A percentile compares a stretch with the other conserved stretches of the same genome.
Evolutionary conservation across 2,797 vertebrate genomes (phyloP).

Genomic region (Enteromius treurensis): DNA sequence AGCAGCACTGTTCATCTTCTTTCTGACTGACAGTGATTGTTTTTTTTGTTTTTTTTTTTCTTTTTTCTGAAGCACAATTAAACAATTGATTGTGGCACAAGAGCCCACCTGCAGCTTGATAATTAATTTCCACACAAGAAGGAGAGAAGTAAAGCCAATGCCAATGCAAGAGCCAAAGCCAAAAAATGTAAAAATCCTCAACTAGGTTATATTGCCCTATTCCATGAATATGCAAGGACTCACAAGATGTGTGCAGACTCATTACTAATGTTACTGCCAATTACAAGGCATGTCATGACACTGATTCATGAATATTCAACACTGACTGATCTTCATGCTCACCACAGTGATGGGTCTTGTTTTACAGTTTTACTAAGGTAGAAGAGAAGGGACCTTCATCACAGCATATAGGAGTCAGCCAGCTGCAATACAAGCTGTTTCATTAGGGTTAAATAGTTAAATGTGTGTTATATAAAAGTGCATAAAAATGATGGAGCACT

Average conservation of each 20-base stretch:
- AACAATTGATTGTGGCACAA: conserved; percentile 80
- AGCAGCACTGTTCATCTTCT: conserved; percentile 67
- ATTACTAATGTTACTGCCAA: conserved; percentile 89
- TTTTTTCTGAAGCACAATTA: conserved; percentile 74
- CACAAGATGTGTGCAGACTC: conserved; percentile 79
- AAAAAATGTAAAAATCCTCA: conserved; percentile 54
- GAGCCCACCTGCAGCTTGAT: conserved; percentile 82
- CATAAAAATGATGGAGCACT: conserved; percentile 87
- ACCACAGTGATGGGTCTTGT: conserved; percentile 74
- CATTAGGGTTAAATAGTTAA: conserved; percentile 86
- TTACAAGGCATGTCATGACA: conserved; percentile 88
- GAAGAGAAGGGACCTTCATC: conserved; percentile 84
- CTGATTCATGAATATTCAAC: conserved; percentile 87
- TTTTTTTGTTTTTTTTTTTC: too few relatives aligned
- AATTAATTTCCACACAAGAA: conserved; percentile 77
- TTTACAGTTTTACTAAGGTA: conserved; percentile 85
- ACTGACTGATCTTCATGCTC: conserved; percentile 80
- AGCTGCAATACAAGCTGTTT: conserved; percentile 83
- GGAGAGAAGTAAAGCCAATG: conserved; percentile 10
- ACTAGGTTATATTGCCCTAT: conserved; percentile 78
- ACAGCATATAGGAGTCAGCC: conserved; percentile 76
- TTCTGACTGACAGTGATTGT: conserved; percentile 71
- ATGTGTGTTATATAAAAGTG: conserved; percentile 89
- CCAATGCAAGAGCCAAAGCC: neutral
- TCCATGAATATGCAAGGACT: conserved; percentile 85